These are phyloP conservation scores for Cirrhinus molitorella DNA, from an alignment of 2,797 vertebrate species.

Conservation along the genomic window DNA sequence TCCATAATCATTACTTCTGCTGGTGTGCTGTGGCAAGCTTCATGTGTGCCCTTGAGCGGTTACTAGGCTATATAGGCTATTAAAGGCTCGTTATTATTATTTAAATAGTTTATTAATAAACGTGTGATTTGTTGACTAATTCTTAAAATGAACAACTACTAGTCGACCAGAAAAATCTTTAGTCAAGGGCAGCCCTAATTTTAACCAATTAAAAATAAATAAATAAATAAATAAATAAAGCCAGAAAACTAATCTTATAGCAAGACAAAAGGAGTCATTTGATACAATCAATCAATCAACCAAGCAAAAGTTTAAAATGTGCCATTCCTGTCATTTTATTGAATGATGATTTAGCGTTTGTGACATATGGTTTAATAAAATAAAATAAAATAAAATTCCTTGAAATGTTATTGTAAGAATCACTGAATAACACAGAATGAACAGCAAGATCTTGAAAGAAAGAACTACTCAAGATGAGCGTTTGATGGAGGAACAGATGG, in stretches of 20 bases:
- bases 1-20: too few species aligned
- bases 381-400: background rate
- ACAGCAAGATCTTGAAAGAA: slow-evolving; percentile 15
- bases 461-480: background rate
- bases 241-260: background rate
- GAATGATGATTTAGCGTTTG: background rate
- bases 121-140: too few species aligned
- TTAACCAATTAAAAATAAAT: background rate
- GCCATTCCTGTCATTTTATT: background rate
- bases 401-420: background rate
- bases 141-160: too few species aligned
- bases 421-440: slow-evolving; percentile 9
- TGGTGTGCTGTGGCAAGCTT: too few species aligned
- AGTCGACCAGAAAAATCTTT: too few species aligned
- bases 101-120: too few species aligned
- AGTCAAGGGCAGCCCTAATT: too few species aligned
- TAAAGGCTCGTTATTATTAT: too few species aligned
- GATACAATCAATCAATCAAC: background rate
- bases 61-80: too few species aligned
- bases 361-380: background rate
- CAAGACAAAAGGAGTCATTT: background rate
- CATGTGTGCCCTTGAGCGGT: too few species aligned
- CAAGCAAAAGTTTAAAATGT: background rate
- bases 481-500: slow-evolving; percentile 72
- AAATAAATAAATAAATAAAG: background rate